Base-by-base conservation (phyloP, 2,113 vertebrate genomes). In the Candoia aspera region DNA sequence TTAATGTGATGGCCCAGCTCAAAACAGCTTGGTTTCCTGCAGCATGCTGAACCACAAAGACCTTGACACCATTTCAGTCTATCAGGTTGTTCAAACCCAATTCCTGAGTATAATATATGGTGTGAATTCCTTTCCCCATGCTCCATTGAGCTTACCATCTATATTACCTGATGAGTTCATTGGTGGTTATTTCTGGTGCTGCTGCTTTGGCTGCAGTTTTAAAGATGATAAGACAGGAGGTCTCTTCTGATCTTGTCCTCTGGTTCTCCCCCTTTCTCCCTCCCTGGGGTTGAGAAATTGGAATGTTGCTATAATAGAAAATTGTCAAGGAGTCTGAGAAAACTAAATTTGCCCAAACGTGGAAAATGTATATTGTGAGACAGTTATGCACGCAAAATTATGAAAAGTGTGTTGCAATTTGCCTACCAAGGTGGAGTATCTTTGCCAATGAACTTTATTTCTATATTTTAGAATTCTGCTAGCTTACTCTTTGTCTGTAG, bases 401-500 rank as follows among this genome's bases (percentile, higher is more conserved):
- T 11, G 15, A 58, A 59, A 60, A 29, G 59, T 10, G 37, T 46
- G 8, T 64, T 49, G 37, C 42, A 37, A 19, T 29, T 59, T 58
- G 53, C 8, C 42, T 53, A 92, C 86, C 84, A 26, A 94, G 92
- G 92, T 89, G 90, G 93, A 92, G 90, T 93, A 94, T 85, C 23
- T 55, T 49, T 83, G 0, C 57, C 92, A 89, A 88, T 0, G 6
- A 95, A 88, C 93, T 60, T 85, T 95, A 87, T 89, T 91, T 90
- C 53, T 9, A 73, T 60, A 87, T 73, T 37, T 23, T n/a, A 92
- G 26, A 26, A 53, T 95, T 95, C 93, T 0, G 0, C 84, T 87
- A 54, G 89, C 86, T 87, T 89, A 95, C 89, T 95, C 94, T 95
- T 94, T 93, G 87, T 93, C 64, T 94, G 92, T 92, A 87, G 92